phyloP scores from a whole-genome alignment of 2,888 invertebrate genomes.

The Cancer borealis region DNA sequence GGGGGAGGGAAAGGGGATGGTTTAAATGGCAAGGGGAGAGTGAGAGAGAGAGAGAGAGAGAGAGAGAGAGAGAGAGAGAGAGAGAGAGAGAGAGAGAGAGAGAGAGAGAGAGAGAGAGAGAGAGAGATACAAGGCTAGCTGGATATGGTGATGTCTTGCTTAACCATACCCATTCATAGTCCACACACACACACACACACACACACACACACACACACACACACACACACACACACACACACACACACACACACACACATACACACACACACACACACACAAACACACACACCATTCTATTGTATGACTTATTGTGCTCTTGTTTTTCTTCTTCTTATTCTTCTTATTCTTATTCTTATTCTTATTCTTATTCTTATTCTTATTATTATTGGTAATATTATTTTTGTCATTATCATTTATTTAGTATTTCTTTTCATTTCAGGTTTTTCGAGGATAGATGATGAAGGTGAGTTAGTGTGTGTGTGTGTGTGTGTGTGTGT shows the following conservation, averaged over 20 bases:
- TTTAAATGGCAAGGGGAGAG: neutral
- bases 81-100: neutral
- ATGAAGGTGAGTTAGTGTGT: too few species aligned
- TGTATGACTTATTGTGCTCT: too few species aligned
- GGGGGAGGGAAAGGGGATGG: neutral
- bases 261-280: too few species aligned
- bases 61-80: neutral
- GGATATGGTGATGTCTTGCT: neutral
- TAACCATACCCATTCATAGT: neutral
- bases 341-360: too few species aligned
- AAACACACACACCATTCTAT: too few species aligned
- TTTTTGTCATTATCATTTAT: too few species aligned
- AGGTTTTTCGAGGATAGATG: too few species aligned
- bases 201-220: neutral
- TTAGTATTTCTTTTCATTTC: too few species aligned
- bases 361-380: too few species aligned
- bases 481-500: too few species aligned
- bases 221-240: neutral
- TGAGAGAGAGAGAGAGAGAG: neutral
- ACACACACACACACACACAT: neutral
- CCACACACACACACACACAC: neutral
- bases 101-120: neutral
- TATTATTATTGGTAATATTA: too few species aligned
- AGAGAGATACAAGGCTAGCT: neutral
- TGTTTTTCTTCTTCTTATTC: too few species aligned